These are phyloP conservation scores for Asteroscopus sphinx DNA, from an alignment of 2,888 invertebrate genomes.

Conservation along the genomic window DNA sequence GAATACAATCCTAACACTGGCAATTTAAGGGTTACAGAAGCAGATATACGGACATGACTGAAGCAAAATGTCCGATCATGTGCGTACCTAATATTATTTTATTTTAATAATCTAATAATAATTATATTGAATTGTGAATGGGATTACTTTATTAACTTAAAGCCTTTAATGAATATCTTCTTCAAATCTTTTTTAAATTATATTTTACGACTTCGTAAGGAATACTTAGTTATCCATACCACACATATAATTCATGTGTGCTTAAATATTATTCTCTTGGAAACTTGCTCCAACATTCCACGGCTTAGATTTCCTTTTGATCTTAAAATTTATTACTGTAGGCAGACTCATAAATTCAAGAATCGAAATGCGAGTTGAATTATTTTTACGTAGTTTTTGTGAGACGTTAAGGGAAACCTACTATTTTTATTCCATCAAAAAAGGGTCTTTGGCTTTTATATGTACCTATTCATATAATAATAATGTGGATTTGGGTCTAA, in stretches of 20 bases:
- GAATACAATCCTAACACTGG: conserved; percentile 2
- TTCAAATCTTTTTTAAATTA: no score
- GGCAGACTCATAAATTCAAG: conserved; percentile 40
- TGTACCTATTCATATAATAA: background rate
- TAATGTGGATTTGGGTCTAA: background rate
- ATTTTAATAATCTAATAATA: no score
- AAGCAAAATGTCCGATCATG: background rate
- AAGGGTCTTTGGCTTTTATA: background rate
- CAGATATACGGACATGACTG: background rate
- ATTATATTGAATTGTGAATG: no score
- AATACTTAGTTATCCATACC: no score
- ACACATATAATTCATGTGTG: conserved; percentile 2
- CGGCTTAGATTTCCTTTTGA: conserved; percentile 25
- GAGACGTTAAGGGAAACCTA: background rate
- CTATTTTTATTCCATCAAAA: conserved; percentile 1
- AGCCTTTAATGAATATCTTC: no score
- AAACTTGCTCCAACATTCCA: conserved; percentile 18
- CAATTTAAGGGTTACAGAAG: background rate
- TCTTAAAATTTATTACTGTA: conserved; percentile 44
- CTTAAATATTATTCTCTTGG: conserved; percentile 24
- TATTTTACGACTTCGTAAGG: no score
- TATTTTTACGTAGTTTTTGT: conserved; percentile 20
- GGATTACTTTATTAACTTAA: no score
- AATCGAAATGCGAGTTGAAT: conserved; percentile 27
- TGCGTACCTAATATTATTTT: background rate